phyloP scores from a whole-genome alignment of 1,140 invertebrate genomes.

The Panagrolaimus sp. region DNA sequence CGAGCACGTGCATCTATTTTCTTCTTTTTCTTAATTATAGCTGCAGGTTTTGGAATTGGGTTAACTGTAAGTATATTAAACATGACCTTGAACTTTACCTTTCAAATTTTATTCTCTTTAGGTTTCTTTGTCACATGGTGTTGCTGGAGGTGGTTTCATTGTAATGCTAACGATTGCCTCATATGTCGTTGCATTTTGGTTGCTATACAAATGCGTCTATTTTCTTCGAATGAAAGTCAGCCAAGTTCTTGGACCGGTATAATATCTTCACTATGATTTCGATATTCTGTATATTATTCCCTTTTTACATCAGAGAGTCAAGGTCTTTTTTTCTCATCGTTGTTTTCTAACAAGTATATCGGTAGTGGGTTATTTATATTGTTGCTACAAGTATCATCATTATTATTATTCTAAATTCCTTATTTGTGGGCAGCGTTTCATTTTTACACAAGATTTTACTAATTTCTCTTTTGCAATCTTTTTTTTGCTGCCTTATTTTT shows the following conservation, averaged over 20 bases:
- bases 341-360: conserved; percentile 3
- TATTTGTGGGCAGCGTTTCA: no score
- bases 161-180: conserved; percentile 20
- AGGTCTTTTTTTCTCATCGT: conserved; percentile 1
- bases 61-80: conserved; percentile 32
- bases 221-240: conserved; percentile 41
- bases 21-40: conserved; percentile 29
- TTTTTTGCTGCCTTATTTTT: no score
- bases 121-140: no score
- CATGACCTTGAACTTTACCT: neutral
- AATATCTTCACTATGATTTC: neutral
- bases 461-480: no score
- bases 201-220: conserved; percentile 27
- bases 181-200: conserved; percentile 18
- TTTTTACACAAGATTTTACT: no score
- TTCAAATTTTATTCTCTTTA: no score
- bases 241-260: conserved; percentile 26
- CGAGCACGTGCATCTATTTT: conserved; percentile 34
- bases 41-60: conserved; percentile 16
- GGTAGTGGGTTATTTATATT: neutral
- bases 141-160: neutral
- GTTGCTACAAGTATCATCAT: no score
- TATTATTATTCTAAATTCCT: no score
- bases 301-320: neutral
- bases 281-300: neutral